Conservation (phyloP, 2,113 vertebrate genomes). For the Anhinga rufa region DNA sequence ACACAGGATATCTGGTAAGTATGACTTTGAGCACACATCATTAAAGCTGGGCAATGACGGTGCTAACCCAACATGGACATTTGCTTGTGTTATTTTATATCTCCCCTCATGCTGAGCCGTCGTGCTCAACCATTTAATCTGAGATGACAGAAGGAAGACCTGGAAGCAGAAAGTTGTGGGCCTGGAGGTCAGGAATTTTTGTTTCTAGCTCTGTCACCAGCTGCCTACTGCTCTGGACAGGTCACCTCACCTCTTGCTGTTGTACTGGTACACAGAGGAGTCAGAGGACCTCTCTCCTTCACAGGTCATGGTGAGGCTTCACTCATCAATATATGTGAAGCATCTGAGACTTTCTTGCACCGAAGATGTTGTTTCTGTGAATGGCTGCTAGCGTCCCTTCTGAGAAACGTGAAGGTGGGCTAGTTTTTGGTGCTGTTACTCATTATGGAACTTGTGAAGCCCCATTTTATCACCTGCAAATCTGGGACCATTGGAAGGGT, state of each 20-base stretch:
- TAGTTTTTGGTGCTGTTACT: neutral
- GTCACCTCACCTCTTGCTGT: neutral
- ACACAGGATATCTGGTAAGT: neutral
- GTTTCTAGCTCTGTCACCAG: neutral
- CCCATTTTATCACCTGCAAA: neutral
- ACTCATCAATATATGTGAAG: neutral
- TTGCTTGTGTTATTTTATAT: neutral
- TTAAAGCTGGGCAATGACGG: neutral
- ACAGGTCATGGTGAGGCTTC: neutral
- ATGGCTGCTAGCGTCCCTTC: fast-evolving
- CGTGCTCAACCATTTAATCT: fast-evolving
- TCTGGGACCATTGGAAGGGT: neutral
- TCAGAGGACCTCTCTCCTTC: neutral
- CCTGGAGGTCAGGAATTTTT: neutral
- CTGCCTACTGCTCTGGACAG: neutral
- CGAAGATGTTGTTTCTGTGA: neutral
- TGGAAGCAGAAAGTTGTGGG: neutral
- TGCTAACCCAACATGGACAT: neutral
- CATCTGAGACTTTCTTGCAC: neutral
- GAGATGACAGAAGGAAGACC: neutral
- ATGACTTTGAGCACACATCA: neutral
- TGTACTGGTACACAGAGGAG: neutral
- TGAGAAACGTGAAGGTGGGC: neutral
- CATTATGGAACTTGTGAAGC: neutral
- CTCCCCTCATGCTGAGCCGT: neutral